phyloP scores from a whole-genome alignment of 2,113 vertebrate genomes.

The Macrotus californicus region DNA sequence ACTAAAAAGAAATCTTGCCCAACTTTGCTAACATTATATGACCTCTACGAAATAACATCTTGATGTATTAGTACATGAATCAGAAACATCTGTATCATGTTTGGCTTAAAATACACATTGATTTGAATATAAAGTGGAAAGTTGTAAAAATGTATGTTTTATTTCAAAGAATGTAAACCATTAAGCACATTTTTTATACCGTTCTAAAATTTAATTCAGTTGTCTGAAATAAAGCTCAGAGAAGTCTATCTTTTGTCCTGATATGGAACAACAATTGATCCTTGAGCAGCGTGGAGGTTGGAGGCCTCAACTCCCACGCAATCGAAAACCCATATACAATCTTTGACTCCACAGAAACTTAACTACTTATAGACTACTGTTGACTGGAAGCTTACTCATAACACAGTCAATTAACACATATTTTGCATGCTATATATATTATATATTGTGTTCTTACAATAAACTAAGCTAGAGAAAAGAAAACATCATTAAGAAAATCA shows the following conservation, averaged over 20 bases:
- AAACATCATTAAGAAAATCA: not conserved
- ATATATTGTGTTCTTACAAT: not conserved
- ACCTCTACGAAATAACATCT: not conserved
- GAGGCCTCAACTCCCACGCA: not conserved
- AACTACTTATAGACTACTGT: not conserved
- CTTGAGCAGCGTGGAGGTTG: not conserved
- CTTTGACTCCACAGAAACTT: not conserved
- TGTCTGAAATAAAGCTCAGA: not conserved
- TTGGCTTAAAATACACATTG: slow-evolving; percentile 20
- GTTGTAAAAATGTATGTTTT: slow-evolving; percentile 22
- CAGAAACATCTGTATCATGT: slow-evolving; percentile 37
- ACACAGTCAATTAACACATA: not conserved
- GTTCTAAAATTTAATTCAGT: slow-evolving; percentile 32
- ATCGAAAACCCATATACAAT: not conserved
- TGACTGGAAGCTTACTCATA: not conserved
- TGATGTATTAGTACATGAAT: slow-evolving; percentile 40
- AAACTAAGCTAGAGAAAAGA: not conserved
- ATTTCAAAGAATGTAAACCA: slow-evolving; percentile 41
- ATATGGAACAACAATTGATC: not conserved
- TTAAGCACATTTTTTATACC: slow-evolving; percentile 16
- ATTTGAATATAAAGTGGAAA: slow-evolving; percentile 44
- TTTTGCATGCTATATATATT: not conserved
- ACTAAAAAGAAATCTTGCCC: not conserved
- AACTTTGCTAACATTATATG: slow-evolving; percentile 29
- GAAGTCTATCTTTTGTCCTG: not conserved